phyloP scores from a whole-genome alignment of 2,113 vertebrate species.

The Pelecanus crispus region DNA sequence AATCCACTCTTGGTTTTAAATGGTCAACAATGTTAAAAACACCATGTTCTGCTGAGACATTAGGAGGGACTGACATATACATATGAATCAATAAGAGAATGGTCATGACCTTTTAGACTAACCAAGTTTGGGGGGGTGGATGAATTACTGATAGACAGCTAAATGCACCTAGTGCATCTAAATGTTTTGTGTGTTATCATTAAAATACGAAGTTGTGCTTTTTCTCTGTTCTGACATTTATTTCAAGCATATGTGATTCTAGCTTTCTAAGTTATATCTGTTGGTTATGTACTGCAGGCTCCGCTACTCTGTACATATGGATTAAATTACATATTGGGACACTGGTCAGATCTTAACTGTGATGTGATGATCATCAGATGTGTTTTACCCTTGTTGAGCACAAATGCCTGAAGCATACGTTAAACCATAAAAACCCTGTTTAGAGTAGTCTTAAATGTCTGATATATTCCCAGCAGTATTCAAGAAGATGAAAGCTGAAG shows the following conservation, averaged over 20 bases:
- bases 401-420: background rate
- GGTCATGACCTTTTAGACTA: background rate
- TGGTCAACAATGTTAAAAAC: background rate
- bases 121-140: background rate
- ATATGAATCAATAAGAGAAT: background rate
- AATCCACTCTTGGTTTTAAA: background rate
- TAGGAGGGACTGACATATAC: background rate
- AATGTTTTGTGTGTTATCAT: background rate
- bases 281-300: background rate
- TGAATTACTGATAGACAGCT: background rate
- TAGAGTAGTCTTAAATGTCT: background rate
- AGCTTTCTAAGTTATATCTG: background rate
- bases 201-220: background rate
- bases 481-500: background rate
- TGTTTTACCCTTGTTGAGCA: background rate
- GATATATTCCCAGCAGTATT: background rate
- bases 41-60: background rate
- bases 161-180: background rate
- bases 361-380: background rate
- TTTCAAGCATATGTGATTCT: background rate
- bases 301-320: background rate
- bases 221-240: slow-evolving; percentile 23
- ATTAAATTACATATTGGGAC: background rate
- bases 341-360: background rate
- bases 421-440: background rate